Conservation (phyloP, 2,113 vertebrate species). For the Corydoras maculifer region DNA sequence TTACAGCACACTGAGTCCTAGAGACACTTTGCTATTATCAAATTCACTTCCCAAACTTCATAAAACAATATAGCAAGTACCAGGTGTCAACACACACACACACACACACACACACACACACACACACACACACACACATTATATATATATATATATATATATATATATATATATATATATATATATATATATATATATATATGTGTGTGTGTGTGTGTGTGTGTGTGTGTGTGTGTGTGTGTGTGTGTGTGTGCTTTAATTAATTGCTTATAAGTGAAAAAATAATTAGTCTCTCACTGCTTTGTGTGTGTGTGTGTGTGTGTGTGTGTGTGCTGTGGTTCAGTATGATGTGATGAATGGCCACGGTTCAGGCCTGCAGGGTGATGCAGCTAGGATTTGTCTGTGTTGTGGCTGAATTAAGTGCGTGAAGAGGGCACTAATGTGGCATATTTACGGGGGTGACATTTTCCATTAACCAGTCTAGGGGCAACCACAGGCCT, state of each 20-base stretch:
- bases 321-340: not conserved
- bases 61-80: not conserved
- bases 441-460: constrained; percentile 42
- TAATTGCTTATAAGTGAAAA: constrained; percentile 28
- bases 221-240: too few species aligned
- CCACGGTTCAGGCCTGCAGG: constrained; percentile 34
- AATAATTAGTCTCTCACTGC: constrained; percentile 10
- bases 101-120: too few species aligned
- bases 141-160: too few species aligned
- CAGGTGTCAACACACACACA: too few species aligned
- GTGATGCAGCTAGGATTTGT: constrained; percentile 35
- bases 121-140: too few species aligned
- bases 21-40: constrained; percentile 43
- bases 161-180: too few species aligned
- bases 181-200: too few species aligned
- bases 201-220: too few species aligned
- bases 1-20: too few species aligned
- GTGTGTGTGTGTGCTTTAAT: not conserved
- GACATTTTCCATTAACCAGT: constrained; percentile 48
- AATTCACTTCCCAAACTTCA: constrained; percentile 21
- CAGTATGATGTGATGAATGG: constrained; percentile 22
- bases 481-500: constrained; percentile 15
- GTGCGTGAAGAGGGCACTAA: constrained; percentile 30
- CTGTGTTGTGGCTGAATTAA: constrained; percentile 33
- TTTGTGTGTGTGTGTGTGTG: constrained; percentile 10